Evolutionary conservation across 1,140 invertebrate genomes (phyloP), one percentile per base, ranked within the genome.

Genomic region (Solen grandis): DNA sequence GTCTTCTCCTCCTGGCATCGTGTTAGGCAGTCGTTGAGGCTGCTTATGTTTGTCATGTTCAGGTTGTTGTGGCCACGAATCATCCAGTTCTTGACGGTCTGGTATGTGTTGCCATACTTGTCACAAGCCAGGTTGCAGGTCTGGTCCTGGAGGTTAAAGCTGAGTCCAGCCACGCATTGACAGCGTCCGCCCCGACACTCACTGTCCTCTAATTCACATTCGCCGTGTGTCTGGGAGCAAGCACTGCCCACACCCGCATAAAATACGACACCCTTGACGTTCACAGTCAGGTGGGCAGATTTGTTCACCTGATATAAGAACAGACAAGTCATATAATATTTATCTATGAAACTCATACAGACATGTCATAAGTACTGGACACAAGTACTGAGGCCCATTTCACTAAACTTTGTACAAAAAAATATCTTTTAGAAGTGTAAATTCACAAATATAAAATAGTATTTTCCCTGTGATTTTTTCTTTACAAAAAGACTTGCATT

Each of bases 81-180:
- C 29, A 76, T 76, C n/a, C 27, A 38, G 5, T 22, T 54, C 16
- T 35, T 41, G 1, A 65, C 59, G 0, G 29, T 31, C 27, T 76
- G 73, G 73, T 76, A 76, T n/a, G 73, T 76, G 22, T 31, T 46
- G 22, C 73, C 73, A 22, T 76, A 76, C 25, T 14, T 31, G 0
- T 31, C 16, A 54, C 73, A 76, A n/a, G 35, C 36, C 5, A 2
- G 5, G 3, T 54, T 60, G 31, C 73, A 76, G 3, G 33, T 50
- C 19, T 33, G 16, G 14, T 36, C 46, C 5, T 62, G 57, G 5
- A 65, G 16, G 60, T 65, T 41, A 31, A 65, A 76, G 35, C 73
- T 76, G 1, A 76, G 60, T 8, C 73, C 73, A 31, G 41, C 59
- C 10, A 22, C 1, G 33, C 73, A 76, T 27, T 76, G 73, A 25